Conservation (phyloP, 2,888 invertebrate species). For the Nomada ferruginata region DNA sequence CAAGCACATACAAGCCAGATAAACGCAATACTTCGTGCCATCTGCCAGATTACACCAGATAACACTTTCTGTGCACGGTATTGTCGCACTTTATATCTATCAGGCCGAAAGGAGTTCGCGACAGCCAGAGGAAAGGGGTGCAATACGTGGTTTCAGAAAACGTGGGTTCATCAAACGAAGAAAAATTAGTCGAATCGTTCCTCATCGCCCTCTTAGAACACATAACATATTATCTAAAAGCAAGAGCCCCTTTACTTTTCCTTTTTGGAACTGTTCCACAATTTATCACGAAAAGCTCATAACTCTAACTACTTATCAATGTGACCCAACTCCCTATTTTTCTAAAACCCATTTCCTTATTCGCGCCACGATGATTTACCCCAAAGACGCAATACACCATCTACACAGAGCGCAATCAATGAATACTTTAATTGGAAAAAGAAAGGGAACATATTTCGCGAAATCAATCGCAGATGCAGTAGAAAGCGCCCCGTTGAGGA, state of each 20-base stretch:
- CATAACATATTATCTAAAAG: background rate
- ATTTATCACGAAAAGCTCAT: too few relatives aligned
- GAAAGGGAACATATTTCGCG: background rate
- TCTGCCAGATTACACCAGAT: constrained; percentile 50
- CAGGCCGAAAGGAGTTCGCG: constrained; percentile 8
- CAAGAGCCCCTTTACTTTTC: background rate
- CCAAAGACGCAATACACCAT: too few relatives aligned
- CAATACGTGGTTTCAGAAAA: background rate
- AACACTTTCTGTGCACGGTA: constrained; percentile 29
- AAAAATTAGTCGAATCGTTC: constrained; percentile 18
- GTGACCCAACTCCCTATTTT: too few relatives aligned
- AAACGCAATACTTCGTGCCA: constrained; percentile 55
- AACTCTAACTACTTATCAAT: too few relatives aligned
- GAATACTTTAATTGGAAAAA: background rate
- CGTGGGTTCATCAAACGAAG: constrained; percentile 9
- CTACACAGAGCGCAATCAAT: background rate
- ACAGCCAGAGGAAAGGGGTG: background rate
- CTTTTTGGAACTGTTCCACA: too few relatives aligned
- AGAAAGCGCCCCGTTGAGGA: constrained; percentile 1
- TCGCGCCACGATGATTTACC: too few relatives aligned
- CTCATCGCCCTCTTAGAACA: background rate
- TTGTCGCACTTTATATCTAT: constrained; percentile 42
- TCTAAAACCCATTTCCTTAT: too few relatives aligned
- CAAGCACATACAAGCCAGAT: constrained; percentile 27
- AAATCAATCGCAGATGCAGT: background rate